Evolutionary conservation across 2,113 vertebrate species (phyloP).

Genomic region (Bubalus kerabau): DNA sequence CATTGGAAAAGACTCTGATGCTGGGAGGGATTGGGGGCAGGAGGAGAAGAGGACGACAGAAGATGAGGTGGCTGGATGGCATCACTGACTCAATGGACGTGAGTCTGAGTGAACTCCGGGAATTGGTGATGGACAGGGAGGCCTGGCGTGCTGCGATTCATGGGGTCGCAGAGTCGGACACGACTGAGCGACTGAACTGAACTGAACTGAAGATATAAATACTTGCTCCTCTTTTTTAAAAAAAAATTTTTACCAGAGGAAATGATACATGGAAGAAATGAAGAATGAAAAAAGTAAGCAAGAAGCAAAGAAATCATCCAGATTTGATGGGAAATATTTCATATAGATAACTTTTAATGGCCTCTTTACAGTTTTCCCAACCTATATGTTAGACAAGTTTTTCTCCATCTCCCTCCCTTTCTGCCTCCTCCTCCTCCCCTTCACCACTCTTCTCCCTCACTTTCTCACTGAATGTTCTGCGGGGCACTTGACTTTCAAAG

Average conservation of each 20-base stretch:
- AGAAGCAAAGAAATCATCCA: neutral
- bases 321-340: neutral
- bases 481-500: neutral
- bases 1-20: too few species aligned
- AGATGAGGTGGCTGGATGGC: too few species aligned
- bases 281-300: neutral
- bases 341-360: neutral
- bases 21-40: too few species aligned
- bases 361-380: neutral
- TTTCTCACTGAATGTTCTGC: neutral
- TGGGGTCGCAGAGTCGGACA: too few species aligned
- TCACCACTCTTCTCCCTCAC: fast-evolving
- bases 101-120: too few species aligned
- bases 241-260: neutral
- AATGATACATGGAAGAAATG: neutral
- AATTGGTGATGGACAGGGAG: too few species aligned
- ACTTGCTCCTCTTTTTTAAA: neutral
- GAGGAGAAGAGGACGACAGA: too few species aligned
- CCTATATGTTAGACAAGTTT: neutral
- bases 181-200: too few species aligned
- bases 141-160: too few species aligned
- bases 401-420: neutral
- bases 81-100: too few species aligned
- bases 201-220: neutral
- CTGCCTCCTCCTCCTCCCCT: neutral